phyloP scores from a whole-genome alignment of 2,888 invertebrate genomes.

The Eupithecia dodoneata region DNA sequence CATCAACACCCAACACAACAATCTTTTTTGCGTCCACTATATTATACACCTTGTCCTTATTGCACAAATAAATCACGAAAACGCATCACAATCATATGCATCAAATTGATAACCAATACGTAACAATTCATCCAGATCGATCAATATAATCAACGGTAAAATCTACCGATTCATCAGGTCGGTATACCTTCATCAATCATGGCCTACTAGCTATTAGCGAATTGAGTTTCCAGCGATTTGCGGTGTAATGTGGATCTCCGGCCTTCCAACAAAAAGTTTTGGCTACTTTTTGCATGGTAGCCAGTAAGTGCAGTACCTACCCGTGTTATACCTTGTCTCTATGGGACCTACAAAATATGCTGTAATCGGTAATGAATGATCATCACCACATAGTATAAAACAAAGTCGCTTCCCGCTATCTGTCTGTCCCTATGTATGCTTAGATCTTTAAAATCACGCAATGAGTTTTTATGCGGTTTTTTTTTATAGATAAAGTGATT shows the following conservation, averaged over 20 bases:
- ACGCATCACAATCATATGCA: slow-evolving; percentile 1
- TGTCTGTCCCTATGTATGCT: too few relatives aligned
- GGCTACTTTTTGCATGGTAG: not conserved
- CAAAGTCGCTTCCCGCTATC: too few relatives aligned
- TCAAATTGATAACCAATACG: not conserved
- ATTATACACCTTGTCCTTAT: not conserved
- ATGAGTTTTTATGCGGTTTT: too few relatives aligned
- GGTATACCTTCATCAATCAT: slow-evolving; percentile 5
- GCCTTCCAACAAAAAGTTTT: not conserved
- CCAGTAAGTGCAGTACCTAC: too few relatives aligned
- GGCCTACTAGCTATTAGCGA: slow-evolving; percentile 7
- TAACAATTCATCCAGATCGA: not conserved
- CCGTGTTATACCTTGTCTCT: too few relatives aligned
- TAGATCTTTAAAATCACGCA: too few relatives aligned
- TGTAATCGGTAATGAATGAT: too few relatives aligned
- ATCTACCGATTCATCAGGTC: not conserved
- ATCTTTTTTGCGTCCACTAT: not conserved
- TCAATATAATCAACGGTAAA: slow-evolving; percentile 2
- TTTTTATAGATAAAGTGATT: too few relatives aligned
- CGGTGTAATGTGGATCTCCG: not conserved
- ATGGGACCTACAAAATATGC: too few relatives aligned
- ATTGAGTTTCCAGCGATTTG: not conserved
- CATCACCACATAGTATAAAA: too few relatives aligned
- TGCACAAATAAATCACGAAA: not conserved
- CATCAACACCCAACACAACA: not conserved